Evolutionary conservation across 2,797 vertebrate species (phyloP).

Genomic region (Clarias laeviceps): DNA sequence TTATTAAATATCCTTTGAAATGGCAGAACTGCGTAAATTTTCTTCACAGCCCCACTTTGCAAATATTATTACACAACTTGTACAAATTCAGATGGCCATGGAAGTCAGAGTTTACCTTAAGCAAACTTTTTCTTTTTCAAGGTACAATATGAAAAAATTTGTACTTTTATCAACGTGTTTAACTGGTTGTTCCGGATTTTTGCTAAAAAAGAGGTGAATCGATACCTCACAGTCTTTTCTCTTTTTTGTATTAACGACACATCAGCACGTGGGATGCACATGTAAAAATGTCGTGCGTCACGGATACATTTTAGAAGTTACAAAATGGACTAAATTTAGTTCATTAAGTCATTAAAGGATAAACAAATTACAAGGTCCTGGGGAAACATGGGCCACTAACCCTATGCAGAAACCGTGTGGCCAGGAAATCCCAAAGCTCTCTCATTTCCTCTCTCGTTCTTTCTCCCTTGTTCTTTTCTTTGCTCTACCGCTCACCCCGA

Average conservation of each 20-base stretch:
- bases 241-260: not conserved
- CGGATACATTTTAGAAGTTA: not conserved
- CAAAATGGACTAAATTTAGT: not conserved
- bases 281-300: not conserved
- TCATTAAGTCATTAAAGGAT: not conserved
- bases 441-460: slow-evolving; percentile 34
- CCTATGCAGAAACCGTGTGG: slow-evolving; percentile 18
- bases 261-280: not conserved
- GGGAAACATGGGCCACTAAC: slow-evolving; percentile 1
- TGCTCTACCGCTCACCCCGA: not conserved
- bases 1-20: not conserved
- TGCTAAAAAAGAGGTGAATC: not conserved
- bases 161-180: not conserved
- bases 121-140: not conserved
- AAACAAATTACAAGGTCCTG: not conserved
- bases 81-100: not conserved
- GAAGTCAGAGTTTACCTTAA: not conserved
- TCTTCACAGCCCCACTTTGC: not conserved
- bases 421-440: slow-evolving; percentile 35
- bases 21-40: not conserved
- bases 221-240: not conserved
- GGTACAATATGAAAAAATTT: not conserved
- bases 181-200: not conserved
- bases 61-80: not conserved
- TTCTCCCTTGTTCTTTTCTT: slow-evolving; percentile 6